These are phyloP conservation scores for Melieria omissa DNA, from an alignment of 2,888 invertebrate genomes.

Conservation along the genomic window DNA sequence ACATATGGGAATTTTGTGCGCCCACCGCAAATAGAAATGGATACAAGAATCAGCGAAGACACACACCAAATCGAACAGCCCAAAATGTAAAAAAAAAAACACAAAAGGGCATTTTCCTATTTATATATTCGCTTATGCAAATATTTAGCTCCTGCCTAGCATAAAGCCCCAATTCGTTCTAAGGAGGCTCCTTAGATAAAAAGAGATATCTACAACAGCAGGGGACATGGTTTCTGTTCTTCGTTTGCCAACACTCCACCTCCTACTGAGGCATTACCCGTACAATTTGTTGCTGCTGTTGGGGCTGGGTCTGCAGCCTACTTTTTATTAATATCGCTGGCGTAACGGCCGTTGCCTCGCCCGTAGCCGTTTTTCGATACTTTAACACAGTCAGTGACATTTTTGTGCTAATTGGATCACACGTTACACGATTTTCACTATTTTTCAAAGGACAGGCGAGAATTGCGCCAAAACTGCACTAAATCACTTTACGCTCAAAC, in stretches of 20 bases:
- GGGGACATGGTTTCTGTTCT: background rate
- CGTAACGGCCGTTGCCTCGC: conserved; percentile 43
- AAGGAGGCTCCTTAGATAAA: too few species aligned
- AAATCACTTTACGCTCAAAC: too few species aligned
- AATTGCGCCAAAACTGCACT: too few species aligned
- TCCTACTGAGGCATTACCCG: conserved; percentile 45
- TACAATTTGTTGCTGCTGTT: conserved; percentile 37
- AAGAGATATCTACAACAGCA: too few species aligned
- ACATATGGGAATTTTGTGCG: too few species aligned
- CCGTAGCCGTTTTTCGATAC: conserved; percentile 49
- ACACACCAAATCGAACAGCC: too few species aligned
- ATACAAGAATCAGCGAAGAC: too few species aligned
- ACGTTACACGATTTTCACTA: background rate
- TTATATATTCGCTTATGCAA: background rate
- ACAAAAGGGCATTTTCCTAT: background rate
- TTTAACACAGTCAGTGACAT: conserved; percentile 58
- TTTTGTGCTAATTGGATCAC: conserved; percentile 21
- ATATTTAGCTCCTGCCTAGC: conserved; percentile 19
- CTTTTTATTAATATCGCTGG: conserved; percentile 44
- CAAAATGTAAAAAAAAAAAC: too few species aligned
- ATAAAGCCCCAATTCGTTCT: background rate
- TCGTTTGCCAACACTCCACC: background rate
- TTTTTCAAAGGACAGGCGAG: background rate
- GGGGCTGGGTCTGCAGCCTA: conserved; percentile 39
- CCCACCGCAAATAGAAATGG: too few species aligned